These are phyloP conservation scores for Ptychochromis oligacanthus DNA, from an alignment of 2,113 vertebrate genomes.

Conservation along the genomic window DNA sequence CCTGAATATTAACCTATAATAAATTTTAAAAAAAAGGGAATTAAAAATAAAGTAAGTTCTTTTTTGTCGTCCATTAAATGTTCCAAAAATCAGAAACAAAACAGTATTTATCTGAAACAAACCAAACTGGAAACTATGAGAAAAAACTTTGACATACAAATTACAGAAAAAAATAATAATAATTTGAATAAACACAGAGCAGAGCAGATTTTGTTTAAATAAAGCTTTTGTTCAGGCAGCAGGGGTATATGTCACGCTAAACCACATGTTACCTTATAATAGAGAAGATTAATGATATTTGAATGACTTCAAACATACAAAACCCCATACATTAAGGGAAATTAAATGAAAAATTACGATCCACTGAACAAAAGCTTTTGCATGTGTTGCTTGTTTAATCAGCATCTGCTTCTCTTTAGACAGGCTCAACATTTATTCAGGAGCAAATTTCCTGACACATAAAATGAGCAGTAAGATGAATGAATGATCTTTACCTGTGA, in stretches of 20 bases:
- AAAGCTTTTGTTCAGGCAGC: slow-evolving; percentile 15
- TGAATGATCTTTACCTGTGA: slow-evolving; percentile 27
- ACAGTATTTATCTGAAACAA: too few relatives aligned
- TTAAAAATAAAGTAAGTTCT: not conserved
- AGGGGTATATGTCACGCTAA: not conserved
- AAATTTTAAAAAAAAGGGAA: not conserved
- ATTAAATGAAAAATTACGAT: slow-evolving; percentile 19
- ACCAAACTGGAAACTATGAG: not conserved
- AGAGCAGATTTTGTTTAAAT: not conserved
- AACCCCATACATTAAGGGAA: not conserved
- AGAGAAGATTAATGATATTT: slow-evolving; percentile 28
- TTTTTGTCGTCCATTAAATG: not conserved
- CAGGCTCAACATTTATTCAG: slow-evolving; percentile 18
- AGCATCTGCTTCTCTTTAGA: not conserved
- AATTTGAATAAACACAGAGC: not conserved
- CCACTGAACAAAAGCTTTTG: slow-evolving; percentile 12
- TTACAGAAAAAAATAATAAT: not conserved
- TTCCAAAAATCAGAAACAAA: not conserved
- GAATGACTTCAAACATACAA: slow-evolving; percentile 9
- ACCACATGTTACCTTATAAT: not conserved
- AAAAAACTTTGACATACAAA: not conserved
- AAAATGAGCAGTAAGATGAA: slow-evolving; percentile 26
- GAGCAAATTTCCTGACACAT: slow-evolving; percentile 45
- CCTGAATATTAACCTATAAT: not conserved
- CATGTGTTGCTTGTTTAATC: not conserved